Conservation (phyloP, 2,888 invertebrate species). For the Eutolmus rufibarbis region DNA sequence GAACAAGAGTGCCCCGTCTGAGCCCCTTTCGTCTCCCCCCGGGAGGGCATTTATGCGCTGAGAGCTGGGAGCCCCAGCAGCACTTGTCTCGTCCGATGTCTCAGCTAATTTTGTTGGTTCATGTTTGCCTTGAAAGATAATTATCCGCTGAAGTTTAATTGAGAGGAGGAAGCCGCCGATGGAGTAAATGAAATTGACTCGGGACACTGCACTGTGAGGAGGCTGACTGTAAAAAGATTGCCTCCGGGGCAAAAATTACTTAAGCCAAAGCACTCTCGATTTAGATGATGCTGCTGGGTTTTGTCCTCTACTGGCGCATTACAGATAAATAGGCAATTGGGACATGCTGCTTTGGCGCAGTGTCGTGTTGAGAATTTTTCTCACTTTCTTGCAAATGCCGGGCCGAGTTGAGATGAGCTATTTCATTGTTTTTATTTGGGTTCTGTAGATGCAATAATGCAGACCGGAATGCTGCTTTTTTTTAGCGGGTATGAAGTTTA, state of each 20-base stretch:
- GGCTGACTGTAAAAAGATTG: neutral
- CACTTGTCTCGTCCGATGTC: neutral
- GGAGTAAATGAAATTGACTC: neutral
- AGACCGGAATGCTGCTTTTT: neutral
- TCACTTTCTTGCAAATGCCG: neutral
- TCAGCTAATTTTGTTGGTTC: slow-evolving; percentile 21
- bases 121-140: slow-evolving; percentile 40
- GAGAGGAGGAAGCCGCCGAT: neutral
- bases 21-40: neutral
- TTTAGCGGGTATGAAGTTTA: neutral
- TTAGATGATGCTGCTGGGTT: neutral
- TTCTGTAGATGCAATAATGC: neutral
- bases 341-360: neutral
- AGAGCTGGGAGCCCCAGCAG: neutral
- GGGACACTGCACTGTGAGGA: neutral
- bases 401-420: neutral
- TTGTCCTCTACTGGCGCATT: neutral
- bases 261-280: neutral
- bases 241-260: neutral
- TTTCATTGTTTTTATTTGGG: neutral
- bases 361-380: neutral
- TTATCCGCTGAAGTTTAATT: neutral
- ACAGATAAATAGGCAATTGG: neutral
- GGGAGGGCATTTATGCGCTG: neutral
- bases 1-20: neutral